Percentiles rank a stretch among this genome's conserved stretches.
Evolutionary conservation across 2,113 vertebrate species (phyloP).

Genomic region (Rhinichthys klamathensis): DNA sequence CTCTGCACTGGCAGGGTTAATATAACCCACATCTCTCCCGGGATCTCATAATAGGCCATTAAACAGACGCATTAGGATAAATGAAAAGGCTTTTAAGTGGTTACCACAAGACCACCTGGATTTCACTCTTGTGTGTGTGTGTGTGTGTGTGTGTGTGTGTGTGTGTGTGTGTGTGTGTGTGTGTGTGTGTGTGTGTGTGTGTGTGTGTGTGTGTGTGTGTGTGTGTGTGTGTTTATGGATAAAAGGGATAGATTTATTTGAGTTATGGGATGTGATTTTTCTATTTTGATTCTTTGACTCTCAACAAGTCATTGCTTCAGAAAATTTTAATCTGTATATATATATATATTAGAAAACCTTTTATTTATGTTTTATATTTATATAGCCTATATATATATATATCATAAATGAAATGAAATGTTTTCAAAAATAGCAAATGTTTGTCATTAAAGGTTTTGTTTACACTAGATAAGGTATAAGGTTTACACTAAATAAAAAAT

Average conservation of each 20-base stretch:
- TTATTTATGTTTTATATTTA: too few species aligned
- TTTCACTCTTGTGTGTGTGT: constrained; percentile 58
- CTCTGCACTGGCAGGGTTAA: constrained; percentile 62
- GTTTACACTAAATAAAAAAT: too few species aligned
- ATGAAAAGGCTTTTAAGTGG: constrained; percentile 84
- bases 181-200: constrained; percentile 22
- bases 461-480: too few species aligned
- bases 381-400: too few species aligned
- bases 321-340: neutral
- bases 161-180: constrained; percentile 20
- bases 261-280: constrained; percentile 23
- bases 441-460: too few species aligned
- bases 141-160: constrained; percentile 20
- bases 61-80: constrained; percentile 80
- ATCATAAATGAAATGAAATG: too few species aligned
- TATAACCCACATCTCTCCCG: constrained; percentile 69
- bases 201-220: constrained; percentile 23
- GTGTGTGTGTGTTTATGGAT: constrained; percentile 10
- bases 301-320: neutral
- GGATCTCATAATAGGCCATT: constrained; percentile 83
- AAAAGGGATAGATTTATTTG: neutral
- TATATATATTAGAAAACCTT: too few species aligned
- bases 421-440: too few species aligned
- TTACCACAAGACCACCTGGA: constrained; percentile 76
- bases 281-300: neutral